Base-by-base conservation (phyloP, 2,113 vertebrate species). In the Trematocara unimaculatum region DNA sequence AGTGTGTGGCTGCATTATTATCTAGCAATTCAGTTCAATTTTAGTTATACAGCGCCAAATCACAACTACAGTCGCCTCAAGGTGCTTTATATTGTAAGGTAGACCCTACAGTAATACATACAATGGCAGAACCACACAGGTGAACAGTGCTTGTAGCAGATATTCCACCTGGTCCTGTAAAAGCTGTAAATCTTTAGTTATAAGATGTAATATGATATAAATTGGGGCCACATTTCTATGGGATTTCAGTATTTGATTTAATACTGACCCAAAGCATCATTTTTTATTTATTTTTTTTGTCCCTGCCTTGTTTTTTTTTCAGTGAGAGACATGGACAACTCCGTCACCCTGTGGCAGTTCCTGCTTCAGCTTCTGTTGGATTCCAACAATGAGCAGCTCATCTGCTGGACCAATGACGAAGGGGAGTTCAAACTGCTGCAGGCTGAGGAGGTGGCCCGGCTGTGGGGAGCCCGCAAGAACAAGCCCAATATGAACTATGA, bases 401-500 rank as follows among this genome's bases (percentile, higher is more conserved):
- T 99, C 96, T 97, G 97, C 94, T 99, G 98, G 98, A 99, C 98
- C 91, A 99, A 98, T 70, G 96, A 96, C 78, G 97, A 99, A 72
- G 98, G 98, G 35, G 98, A 99, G 93, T 99, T 99, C 94, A 99
- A 99, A 89, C 97, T 99, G 93, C 95, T 98, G 88, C 98, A 99
- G 96, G 98, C 98, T 1, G 98, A 99, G 95, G 98, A 99, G 95
- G 98, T 99, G 95, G 98, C 98, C 91, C 97, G 97, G 55, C 97
- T 99, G 85, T 99, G 98, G 98, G 98, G 98, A 3, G 97, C 98
- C 87, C 98, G 98, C 45, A 99, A 99, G 95, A 99, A 99, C 96
- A 99, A 99, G 91, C 98, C 98, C 82, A 99, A 97, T 88, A 99
- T 99, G 98, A 99, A 99, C 95, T 99, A 99, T 1, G 98, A 99